These are phyloP conservation scores for Promerops cafer DNA, from an alignment of 2,113 vertebrate species.

Conservation along the genomic window DNA sequence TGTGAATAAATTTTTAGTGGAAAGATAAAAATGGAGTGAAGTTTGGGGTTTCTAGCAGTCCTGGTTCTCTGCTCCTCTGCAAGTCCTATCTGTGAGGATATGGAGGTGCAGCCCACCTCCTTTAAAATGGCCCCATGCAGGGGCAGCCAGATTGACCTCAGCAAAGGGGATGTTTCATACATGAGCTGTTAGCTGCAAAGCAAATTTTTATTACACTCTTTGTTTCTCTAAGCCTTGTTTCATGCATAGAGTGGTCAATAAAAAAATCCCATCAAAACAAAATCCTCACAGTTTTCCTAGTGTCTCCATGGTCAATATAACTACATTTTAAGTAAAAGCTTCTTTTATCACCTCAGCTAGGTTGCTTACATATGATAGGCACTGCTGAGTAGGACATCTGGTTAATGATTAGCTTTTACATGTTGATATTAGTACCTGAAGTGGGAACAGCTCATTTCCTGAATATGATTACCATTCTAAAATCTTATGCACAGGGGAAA, in stretches of 20 bases:
- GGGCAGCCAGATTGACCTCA: not conserved
- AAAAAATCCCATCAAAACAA: not conserved
- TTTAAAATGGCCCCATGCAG: not conserved
- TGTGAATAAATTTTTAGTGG: not conserved
- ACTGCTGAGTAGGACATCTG: constrained; percentile 61
- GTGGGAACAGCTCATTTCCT: constrained; percentile 71
- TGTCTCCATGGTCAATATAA: constrained; percentile 1
- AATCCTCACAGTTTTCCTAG: not conserved
- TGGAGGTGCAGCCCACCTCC: not conserved
- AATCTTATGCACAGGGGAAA: constrained; percentile 75
- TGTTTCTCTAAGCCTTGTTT: not conserved
- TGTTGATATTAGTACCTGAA: constrained; percentile 77
- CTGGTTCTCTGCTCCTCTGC: not conserved
- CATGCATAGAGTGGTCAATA: not conserved
- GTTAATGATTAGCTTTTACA: constrained; percentile 76
- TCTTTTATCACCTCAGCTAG: constrained; percentile 59
- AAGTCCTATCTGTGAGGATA: not conserved
- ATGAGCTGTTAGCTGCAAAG: not conserved
- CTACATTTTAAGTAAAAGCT: constrained; percentile 47
- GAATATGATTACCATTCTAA: constrained; percentile 75
- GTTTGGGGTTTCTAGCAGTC: not conserved
- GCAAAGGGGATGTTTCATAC: not conserved
- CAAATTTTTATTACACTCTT: constrained; percentile 7
- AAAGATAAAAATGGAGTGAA: not conserved
- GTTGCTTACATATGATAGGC: constrained; percentile 69